Evolutionary conservation across 2,797 vertebrate species (phyloP).

Genomic region (Sebastolobus alascanus): DNA sequence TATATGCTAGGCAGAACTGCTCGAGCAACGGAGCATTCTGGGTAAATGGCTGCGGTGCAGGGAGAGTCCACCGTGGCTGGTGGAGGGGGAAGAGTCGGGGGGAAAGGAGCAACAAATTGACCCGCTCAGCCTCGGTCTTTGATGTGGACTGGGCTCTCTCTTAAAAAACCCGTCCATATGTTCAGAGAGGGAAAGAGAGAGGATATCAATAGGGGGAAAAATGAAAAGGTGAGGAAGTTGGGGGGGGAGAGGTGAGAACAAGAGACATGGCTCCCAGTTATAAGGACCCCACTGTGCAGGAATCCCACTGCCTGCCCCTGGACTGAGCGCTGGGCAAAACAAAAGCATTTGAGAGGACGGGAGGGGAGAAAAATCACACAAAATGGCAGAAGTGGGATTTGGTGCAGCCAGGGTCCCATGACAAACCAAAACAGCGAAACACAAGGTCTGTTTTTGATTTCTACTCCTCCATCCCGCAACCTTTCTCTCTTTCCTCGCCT

Average conservation of each 20-base stretch:
- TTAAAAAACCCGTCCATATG: constrained; percentile 75
- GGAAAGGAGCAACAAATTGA: constrained; percentile 83
- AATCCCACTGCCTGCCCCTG: constrained; percentile 75
- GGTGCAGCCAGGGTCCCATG: constrained; percentile 87
- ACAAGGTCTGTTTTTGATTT: constrained; percentile 91
- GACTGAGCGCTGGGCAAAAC: constrained; percentile 74
- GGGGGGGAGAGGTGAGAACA: constrained; percentile 77
- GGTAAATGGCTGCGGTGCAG: constrained; percentile 66
- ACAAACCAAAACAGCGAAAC: constrained; percentile 90
- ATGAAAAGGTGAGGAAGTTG: constrained; percentile 75
- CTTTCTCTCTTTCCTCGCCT: constrained; percentile 58
- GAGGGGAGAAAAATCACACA: constrained; percentile 74
- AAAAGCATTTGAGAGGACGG: constrained; percentile 74
- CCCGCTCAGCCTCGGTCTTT: constrained; percentile 75
- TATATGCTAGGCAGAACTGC: constrained; percentile 51
- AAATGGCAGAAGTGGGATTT: constrained; percentile 88
- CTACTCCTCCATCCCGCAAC: constrained; percentile 78
- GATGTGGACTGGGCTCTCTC: constrained; percentile 74
- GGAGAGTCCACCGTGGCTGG: constrained; percentile 65
- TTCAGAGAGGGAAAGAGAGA: constrained; percentile 65
- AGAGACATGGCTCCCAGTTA: constrained; percentile 81
- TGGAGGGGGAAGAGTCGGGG: constrained; percentile 54
- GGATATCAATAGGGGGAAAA: constrained; percentile 71
- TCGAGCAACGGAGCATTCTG: constrained; percentile 59
- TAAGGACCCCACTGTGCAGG: constrained; percentile 82